A percentile compares a stretch with the other conserved stretches of the same genome.
phyloP scores from a whole-genome alignment of 1,140 invertebrate genomes.

The Eumeta japonica region DNA sequence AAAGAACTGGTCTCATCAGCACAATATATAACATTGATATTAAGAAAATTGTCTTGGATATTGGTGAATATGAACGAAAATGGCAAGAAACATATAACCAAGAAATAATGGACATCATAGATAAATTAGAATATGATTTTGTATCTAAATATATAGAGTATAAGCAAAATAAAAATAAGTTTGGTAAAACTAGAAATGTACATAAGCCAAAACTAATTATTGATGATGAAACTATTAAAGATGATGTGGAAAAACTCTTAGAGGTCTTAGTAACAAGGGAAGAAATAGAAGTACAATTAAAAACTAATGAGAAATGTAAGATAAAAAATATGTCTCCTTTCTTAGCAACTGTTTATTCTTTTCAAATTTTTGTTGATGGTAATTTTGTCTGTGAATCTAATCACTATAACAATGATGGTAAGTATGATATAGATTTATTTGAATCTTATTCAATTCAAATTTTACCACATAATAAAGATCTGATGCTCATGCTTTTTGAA shows the following conservation, averaged over 20 bases:
- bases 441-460: conserved; percentile 42
- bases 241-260: conserved; percentile 24
- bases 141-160: conserved; percentile 34
- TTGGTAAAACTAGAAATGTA: conserved; percentile 16
- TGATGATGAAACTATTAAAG: conserved; percentile 31
- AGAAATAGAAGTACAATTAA: conserved; percentile 22
- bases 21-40: conserved; percentile 22
- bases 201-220: conserved; percentile 33
- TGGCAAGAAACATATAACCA: conserved; percentile 28
- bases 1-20: conserved; percentile 19
- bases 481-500: conserved; percentile 32
- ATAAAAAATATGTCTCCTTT: too few relatives aligned
- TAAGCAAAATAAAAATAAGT: conserved; percentile 24
- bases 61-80: conserved; percentile 24
- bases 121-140: conserved; percentile 39
- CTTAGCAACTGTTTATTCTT: conserved; percentile 17
- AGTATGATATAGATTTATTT: conserved; percentile 20
- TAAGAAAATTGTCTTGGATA: conserved; percentile 11
- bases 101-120: conserved; percentile 36
- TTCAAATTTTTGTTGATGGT: conserved; percentile 37
- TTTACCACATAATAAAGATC: conserved; percentile 23
- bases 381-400: conserved; percentile 43
- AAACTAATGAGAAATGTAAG: conserved; percentile 17
- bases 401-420: conserved; percentile 12
- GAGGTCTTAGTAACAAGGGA: conserved; percentile 21